Base-by-base conservation (phyloP, 2,797 vertebrate genomes). In the Falco berigora region DNA sequence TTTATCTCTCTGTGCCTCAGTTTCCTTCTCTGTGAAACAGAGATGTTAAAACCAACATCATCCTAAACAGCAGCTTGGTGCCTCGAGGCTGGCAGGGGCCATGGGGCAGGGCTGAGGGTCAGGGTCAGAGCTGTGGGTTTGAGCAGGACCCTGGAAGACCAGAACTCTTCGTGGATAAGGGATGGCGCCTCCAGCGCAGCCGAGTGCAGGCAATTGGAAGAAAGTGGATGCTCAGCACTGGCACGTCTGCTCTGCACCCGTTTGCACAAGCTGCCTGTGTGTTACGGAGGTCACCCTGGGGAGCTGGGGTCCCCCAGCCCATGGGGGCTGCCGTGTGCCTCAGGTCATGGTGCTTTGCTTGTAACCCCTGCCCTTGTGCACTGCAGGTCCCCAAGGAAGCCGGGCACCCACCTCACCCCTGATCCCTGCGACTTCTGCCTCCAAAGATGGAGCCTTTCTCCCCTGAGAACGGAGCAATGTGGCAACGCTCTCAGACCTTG, bases 401-500 rank as follows among this genome's bases (percentile, higher is more conserved):
- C 2, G 1, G 28, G 18, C 5, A 10, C 36, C 27, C 46, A 50
- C 25, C 5, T 47, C 3, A 0, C 15, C 30, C 42, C 27, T 23
- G 32, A 16, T 50, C 27, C 56, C 56, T 2, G 1, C 8, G 16
- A 53, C 46, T 78, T 73, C 77, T 95, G 72, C 62, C 84, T 92
- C 68, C 68, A 80, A 92, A 94, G 87, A 81, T 61, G 84, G 77
- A 90, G 68, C 40, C 63, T 88, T 32, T 86, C 42, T 88, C 81
- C 78, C 75, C 59, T 56, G 91, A 92, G 90, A 94, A 82, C 2
- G 2, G 46, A 96, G 95, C 75, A 95, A 88, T 96, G 94, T 94
- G 85, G 91, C 86, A 94, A 90, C 8, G 42, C 88, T 82, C 73
- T 82, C 93, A 96, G 97, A 97, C 97, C 94, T 97, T 97, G 97